Percentiles rank a stretch among this genome's conserved stretches.
These are phyloP conservation scores for Phrynocephalus vlangalii DNA, from an alignment of 2,797 vertebrate species.

Conservation along the genomic window DNA sequence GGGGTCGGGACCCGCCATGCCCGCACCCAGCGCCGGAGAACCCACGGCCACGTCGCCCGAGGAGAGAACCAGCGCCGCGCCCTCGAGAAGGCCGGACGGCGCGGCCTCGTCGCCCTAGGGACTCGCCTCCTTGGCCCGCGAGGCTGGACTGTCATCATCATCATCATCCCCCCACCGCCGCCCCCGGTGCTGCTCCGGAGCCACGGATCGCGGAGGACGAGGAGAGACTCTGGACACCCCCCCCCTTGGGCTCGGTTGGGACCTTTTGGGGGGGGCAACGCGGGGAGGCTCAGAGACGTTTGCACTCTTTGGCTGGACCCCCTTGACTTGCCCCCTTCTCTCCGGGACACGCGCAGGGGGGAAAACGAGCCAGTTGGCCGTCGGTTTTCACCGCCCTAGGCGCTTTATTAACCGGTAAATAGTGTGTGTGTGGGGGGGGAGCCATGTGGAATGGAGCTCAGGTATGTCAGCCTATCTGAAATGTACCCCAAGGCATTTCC, in stretches of 20 bases:
- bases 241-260: background rate
- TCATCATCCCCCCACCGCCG: constrained; percentile 35
- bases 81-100: background rate
- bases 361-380: background rate
- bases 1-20: constrained; percentile 25
- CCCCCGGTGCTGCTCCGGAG: background rate
- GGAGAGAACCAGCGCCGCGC: background rate
- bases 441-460: constrained; percentile 87
- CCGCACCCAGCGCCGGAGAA: constrained; percentile 53
- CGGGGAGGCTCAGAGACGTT: background rate
- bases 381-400: constrained; percentile 30
- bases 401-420: constrained; percentile 55
- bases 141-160: no score
- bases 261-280: background rate
- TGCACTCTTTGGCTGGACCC: background rate
- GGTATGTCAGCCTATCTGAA: constrained; percentile 86
- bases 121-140: background rate
- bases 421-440: constrained; percentile 25
- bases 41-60: constrained; percentile 41
- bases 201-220: background rate
- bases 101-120: background rate
- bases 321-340: background rate
- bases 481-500: constrained; percentile 68
- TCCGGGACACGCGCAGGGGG: constrained; percentile 56
- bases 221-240: background rate